Conservation (phyloP, 1,140 invertebrate genomes). For the Cydia splendana region DNA sequence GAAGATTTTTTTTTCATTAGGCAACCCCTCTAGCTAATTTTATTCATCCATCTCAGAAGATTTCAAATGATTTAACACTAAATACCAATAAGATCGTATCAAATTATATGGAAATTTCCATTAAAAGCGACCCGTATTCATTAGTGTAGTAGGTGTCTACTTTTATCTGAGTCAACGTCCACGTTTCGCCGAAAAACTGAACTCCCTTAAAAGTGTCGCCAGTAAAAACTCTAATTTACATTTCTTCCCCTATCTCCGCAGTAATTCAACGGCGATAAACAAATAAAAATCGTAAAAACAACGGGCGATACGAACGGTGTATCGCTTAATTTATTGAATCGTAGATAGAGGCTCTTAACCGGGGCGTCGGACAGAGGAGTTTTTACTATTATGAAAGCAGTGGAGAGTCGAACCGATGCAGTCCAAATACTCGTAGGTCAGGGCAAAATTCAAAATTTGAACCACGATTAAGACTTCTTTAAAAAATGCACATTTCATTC, state of each 20-base stretch:
- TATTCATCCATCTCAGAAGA: too few species aligned
- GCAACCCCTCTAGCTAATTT: too few species aligned
- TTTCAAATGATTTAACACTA: too few species aligned
- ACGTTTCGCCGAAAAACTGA: not conserved
- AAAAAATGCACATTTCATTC: too few species aligned
- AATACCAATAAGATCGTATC: too few species aligned
- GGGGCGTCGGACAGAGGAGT: not conserved
- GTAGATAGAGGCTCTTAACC: not conserved
- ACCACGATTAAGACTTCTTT: too few species aligned
- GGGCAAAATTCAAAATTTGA: too few species aligned
- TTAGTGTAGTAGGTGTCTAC: too few species aligned
- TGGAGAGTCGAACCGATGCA: not conserved
- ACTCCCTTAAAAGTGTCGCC: not conserved
- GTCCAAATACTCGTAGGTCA: too few species aligned
- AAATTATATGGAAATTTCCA: too few species aligned
- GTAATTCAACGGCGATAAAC: slow-evolving; percentile 21
- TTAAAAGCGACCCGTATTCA: too few species aligned
- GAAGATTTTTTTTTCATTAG: too few species aligned
- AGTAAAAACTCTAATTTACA: slow-evolving; percentile 17
- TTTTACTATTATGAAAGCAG: not conserved
- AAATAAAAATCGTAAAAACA: slow-evolving; percentile 31
- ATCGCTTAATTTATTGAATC: slow-evolving; percentile 29
- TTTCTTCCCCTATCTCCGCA: slow-evolving; percentile 17
- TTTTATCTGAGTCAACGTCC: not conserved
- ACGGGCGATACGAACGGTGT: slow-evolving; percentile 8